A percentile compares a stretch with the other conserved stretches of the same genome.
phyloP scores from a whole-genome alignment of 2,888 invertebrate genomes.

The Conistra vaccinii region DNA sequence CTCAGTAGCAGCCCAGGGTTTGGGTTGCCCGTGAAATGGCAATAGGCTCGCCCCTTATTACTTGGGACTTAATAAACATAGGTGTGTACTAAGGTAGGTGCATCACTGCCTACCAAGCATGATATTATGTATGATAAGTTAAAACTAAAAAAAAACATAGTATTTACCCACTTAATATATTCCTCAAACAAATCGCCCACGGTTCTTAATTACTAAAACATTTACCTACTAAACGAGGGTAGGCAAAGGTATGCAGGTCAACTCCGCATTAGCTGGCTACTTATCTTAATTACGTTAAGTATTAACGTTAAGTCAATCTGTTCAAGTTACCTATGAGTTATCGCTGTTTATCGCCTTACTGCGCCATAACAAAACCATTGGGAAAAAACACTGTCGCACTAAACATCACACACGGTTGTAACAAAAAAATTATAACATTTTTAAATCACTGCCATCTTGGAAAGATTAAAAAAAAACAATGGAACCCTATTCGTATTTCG shows the following conservation, averaged over 20 bases:
- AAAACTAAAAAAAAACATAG: no score
- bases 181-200: neutral
- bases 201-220: conserved; percentile 35
- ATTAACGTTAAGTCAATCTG: conserved; percentile 57
- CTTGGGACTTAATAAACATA: no score
- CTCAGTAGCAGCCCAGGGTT: neutral
- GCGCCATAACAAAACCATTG: conserved; percentile 54
- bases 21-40: neutral
- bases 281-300: conserved; percentile 61
- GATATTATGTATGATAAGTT: no score
- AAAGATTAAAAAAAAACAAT: conserved; percentile 25
- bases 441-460: conserved; percentile 50
- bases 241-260: conserved; percentile 60
- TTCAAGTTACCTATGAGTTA: conserved; percentile 64
- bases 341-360: conserved; percentile 59
- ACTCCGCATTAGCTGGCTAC: conserved; percentile 25
- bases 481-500: conserved; percentile 63
- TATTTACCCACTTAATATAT: neutral
- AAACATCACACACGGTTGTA: conserved; percentile 29
- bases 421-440: conserved; percentile 6
- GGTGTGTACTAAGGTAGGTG: no score
- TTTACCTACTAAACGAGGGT: conserved; percentile 35
- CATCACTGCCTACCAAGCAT: no score
- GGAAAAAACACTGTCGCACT: conserved; percentile 49
- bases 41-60: neutral